Conservation (phyloP, 2,797 vertebrate species). For the Sebastes reedi region DNA sequence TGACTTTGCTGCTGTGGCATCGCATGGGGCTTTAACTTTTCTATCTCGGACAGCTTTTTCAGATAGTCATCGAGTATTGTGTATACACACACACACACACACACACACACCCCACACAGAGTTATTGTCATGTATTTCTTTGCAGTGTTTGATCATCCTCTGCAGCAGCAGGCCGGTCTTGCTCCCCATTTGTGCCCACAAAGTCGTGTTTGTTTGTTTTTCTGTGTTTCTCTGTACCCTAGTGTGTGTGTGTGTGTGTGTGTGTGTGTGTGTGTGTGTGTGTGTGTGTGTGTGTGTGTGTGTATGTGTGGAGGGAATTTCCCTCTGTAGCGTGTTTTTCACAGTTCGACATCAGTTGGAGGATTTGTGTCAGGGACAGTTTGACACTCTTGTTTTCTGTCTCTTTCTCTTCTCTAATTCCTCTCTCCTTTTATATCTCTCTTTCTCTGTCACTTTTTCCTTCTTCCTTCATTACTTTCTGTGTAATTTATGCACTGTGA, state of each 20-base stretch:
- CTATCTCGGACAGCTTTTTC: conserved; percentile 17
- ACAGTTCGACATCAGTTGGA: conserved; percentile 54
- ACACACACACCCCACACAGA: not conserved
- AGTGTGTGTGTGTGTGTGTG: not conserved
- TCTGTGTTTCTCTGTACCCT: conserved; percentile 32
- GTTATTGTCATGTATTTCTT: conserved; percentile 5
- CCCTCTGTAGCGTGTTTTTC: conserved; percentile 64
- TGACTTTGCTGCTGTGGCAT: conserved; percentile 40
- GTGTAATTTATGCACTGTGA: not conserved
- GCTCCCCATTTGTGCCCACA: conserved; percentile 18
- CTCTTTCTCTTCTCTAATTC: conserved; percentile 22
- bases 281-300: not conserved
- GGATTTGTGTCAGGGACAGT: conserved; percentile 60
- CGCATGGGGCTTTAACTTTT: conserved; percentile 27
- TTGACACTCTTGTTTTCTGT: conserved; percentile 39
- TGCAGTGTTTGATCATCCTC: conserved; percentile 29
- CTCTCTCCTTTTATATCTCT: not conserved
- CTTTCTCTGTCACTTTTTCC: not conserved
- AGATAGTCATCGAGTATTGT: not conserved
- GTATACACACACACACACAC: not conserved
- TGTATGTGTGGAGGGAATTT: conserved; percentile 65
- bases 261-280: not conserved
- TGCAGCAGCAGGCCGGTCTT: conserved; percentile 1
- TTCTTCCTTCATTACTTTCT: not conserved
- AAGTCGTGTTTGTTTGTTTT: conserved; percentile 49